Percentiles rank a stretch among this genome's conserved stretches.
phyloP scores from a whole-genome alignment of 2,113 vertebrate species.

The Okapia johnstoni region DNA sequence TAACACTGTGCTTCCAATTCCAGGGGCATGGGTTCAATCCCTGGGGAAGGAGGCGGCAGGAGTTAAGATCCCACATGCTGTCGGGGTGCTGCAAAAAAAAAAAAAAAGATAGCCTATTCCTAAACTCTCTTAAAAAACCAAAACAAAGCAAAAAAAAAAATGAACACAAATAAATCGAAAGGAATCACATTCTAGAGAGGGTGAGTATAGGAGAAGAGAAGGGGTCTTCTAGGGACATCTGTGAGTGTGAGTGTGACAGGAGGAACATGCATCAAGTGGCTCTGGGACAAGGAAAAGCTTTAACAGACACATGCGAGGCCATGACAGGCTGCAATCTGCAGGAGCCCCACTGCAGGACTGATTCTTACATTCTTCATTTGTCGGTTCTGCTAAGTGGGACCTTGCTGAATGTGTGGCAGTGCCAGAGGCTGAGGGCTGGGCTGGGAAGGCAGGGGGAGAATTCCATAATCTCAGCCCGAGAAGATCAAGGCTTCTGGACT shows the following conservation, averaged over 20 bases:
- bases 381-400: background rate
- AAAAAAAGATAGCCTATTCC: background rate
- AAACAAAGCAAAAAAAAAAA: background rate
- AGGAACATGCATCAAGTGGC: too few species aligned
- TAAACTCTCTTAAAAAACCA: background rate
- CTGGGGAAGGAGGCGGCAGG: background rate
- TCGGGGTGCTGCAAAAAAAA: rapidly evolving
- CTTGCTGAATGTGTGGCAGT: background rate
- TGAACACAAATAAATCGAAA: background rate
- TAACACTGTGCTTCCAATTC: background rate
- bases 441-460: background rate
- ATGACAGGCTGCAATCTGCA: background rate
- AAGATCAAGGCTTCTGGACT: background rate
- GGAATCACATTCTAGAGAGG: background rate
- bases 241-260: background rate
- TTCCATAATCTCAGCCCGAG: background rate
- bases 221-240: background rate
- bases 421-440: background rate
- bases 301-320: background rate
- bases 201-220: background rate
- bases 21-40: background rate
- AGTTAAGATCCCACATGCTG: background rate
- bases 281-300: background rate
- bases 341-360: background rate
- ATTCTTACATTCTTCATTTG: background rate